Conservation (phyloP, 92 coral and sea anemone species). For the Phenganax stokvisi region DNA sequence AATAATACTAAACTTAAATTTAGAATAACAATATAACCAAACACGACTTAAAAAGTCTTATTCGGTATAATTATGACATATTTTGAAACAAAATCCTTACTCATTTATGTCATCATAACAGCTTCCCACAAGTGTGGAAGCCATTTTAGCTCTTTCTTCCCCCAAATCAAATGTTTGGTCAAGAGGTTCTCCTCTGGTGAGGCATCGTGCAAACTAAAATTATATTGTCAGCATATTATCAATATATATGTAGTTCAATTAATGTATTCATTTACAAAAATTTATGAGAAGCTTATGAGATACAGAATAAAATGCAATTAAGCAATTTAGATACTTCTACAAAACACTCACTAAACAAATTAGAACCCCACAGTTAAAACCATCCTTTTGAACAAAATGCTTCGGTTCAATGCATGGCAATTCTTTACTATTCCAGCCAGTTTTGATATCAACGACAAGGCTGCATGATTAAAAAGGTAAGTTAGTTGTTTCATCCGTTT, state of each 20-base stretch:
- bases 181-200: constrained; percentile 18
- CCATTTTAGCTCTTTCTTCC: constrained; percentile 27
- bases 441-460: constrained; percentile 41
- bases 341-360: constrained; percentile 32
- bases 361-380: constrained; percentile 40
- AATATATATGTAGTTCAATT: neutral
- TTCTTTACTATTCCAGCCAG: constrained; percentile 40
- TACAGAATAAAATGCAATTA: neutral
- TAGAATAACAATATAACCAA: no score
- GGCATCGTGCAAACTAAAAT: constrained; percentile 12
- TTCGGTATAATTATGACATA: neutral
- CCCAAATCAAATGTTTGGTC: constrained; percentile 9
- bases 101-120: constrained; percentile 38
- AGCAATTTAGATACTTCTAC: neutral
- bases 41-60: neutral
- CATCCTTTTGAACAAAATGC: constrained; percentile 47
- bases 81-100: constrained; percentile 13
- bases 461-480: constrained; percentile 6
- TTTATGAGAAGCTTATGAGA: neutral
- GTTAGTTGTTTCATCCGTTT: neutral
- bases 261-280: neutral
- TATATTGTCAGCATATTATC: neutral
- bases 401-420: constrained; percentile 44
- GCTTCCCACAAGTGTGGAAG: constrained; percentile 40
- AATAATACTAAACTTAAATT: no score